A percentile compares a stretch with the other conserved stretches of the same genome.
These are phyloP conservation scores for Alviniconcha marisindica DNA, from an alignment of 1,140 invertebrate species.

Conservation along the genomic window DNA sequence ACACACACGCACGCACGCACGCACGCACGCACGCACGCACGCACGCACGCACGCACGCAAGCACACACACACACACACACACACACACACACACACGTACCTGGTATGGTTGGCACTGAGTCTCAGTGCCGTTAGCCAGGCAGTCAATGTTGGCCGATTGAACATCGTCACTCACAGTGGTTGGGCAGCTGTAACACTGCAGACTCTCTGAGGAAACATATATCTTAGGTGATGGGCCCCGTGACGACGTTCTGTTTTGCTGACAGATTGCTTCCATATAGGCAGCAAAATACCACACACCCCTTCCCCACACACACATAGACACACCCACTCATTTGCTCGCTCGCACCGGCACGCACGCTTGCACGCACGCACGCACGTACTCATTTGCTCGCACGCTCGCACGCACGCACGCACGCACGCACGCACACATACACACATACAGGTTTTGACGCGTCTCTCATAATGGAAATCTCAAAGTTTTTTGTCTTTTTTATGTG, in stretches of 20 bases:
- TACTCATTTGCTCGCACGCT: not conserved
- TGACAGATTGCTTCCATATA: too few species aligned
- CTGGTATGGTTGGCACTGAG: not conserved
- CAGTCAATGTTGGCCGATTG: conserved; percentile 19
- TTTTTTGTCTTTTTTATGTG: too few species aligned
- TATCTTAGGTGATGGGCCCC: too few species aligned
- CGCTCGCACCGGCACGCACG: not conserved
- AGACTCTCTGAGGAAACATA: not conserved
- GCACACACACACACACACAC: conserved; percentile 32
- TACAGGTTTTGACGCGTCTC: too few species aligned
- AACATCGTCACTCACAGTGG: not conserved
- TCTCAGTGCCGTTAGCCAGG: conserved; percentile 12
- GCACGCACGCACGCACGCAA: conserved; percentile 21
- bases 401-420: not conserved
- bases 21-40: conserved; percentile 24
- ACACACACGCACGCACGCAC: conserved; percentile 6
- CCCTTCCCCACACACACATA: not conserved
- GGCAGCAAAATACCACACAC: not conserved
- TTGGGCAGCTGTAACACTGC: conserved; percentile 11
- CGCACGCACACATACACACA: not conserved
- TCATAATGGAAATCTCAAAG: too few species aligned
- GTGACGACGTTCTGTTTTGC: too few species aligned
- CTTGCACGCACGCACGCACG: not conserved
- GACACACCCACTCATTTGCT: not conserved
- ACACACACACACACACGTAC: conserved; percentile 21